phyloP scores from a whole-genome alignment of 1,140 invertebrate genomes.

The Euborellia annulipes region DNA sequence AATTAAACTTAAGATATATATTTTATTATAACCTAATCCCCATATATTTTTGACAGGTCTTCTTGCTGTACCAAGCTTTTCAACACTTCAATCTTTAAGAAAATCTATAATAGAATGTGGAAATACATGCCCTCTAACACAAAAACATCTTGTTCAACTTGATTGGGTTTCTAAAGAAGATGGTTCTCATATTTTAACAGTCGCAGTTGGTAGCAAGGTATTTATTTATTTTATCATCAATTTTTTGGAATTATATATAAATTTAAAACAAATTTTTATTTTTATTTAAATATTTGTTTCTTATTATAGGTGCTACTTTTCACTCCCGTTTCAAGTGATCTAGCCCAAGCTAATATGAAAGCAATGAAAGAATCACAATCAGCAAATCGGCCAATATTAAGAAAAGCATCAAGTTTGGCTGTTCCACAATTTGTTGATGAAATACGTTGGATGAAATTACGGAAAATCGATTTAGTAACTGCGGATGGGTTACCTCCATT shows the following conservation, averaged over 20 bases:
- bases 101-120: conserved; percentile 82
- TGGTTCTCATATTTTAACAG: conserved; percentile 93
- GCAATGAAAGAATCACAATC: conserved; percentile 68
- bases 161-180: conserved; percentile 99
- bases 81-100: conserved; percentile 73
- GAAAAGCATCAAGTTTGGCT: conserved; percentile 73
- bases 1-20: too few species aligned
- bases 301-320: conserved; percentile 49
- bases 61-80: conserved; percentile 80
- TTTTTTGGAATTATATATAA: neutral
- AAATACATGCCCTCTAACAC: conserved; percentile 72
- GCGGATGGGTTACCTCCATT: conserved; percentile 90
- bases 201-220: conserved; percentile 82
- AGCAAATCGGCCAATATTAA: conserved; percentile 60
- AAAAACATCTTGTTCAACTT: conserved; percentile 66
- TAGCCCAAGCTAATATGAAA: conserved; percentile 81
- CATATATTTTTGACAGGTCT: conserved; percentile 34
- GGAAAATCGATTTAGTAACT: conserved; percentile 79
- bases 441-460: conserved; percentile 87
- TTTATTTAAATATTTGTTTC: neutral
- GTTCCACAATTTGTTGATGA: conserved; percentile 71
- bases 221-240: neutral
- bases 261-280: neutral
- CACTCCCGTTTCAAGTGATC: conserved; percentile 70
- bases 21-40: too few species aligned